Evolutionary conservation across 1,140 invertebrate genomes (phyloP), one percentile per base, ranked within the genome.

Genomic region (Agrypnia vestita): DNA sequence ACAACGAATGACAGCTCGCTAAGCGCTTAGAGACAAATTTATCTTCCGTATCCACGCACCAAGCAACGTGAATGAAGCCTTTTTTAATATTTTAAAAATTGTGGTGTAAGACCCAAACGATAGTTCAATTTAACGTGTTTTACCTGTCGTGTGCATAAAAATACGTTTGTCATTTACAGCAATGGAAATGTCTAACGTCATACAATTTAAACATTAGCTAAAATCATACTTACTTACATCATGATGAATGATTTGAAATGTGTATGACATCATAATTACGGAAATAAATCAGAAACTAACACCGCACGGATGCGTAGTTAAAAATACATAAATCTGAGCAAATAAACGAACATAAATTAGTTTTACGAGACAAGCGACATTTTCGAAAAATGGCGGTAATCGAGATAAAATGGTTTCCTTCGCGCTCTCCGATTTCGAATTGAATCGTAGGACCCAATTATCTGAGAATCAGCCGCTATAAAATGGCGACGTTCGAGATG

Each of bases 311-410:
- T 21, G 55, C 15, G 55, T 35, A 13, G 25, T 64, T 44, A 6
- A 35, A 35, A 25, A 21, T 25, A 44, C 61, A 64, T 64, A 64
- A 64, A 64, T 64, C 61, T 25, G 35, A 25, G 1, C 19, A 21
- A 64, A 43, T 43, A 19, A 35, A 64, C 61, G 35, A 13, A 64
- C n/a, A 13, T 64, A 64, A 64, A 64, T 64, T 64, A 64, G 21
- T 25, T 64, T 64, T 43, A 35, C 35, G 61, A 25, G 19, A 35
- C 35, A 25, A 4, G 11, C 35, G 61, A 25, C 61, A n/a, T 64
- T 64, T 64, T 59, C n/a, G 10, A n/a, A 13, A 43, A 64, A 13
- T 35, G n/a, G 35, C 61, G 61, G 11, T 25, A 64, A 64, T 64
- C 1, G 19, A 43, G 59, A 25, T 35, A n/a, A 64, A 64, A 64